phyloP scores from a whole-genome alignment of 1,140 invertebrate genomes.

The Pararge aegeria region DNA sequence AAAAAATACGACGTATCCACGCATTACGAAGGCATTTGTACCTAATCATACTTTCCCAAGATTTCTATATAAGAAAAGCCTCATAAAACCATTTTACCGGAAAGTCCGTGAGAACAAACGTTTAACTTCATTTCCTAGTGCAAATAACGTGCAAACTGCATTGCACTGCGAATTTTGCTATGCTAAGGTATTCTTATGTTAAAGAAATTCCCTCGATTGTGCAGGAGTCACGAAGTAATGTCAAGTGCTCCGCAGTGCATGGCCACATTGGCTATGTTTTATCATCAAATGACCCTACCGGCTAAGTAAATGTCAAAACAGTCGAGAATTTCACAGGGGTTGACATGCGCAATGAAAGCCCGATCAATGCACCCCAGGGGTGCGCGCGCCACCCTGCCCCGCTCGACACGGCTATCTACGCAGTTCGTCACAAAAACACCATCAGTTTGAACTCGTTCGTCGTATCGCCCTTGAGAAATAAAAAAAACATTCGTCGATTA shows the following conservation, averaged over 20 bases:
- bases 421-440: slow-evolving; percentile 69
- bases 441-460: slow-evolving; percentile 49
- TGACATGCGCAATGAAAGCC: slow-evolving; percentile 62
- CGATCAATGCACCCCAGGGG: slow-evolving; percentile 70
- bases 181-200: neutral
- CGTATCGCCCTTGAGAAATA: slow-evolving; percentile 54
- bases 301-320: slow-evolving; percentile 65
- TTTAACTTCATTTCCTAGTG: slow-evolving; percentile 20
- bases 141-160: neutral
- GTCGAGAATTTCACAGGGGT: slow-evolving; percentile 49
- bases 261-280: slow-evolving; percentile 29
- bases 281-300: slow-evolving; percentile 37
- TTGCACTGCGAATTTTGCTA: slow-evolving; percentile 3
- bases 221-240: slow-evolving; percentile 33
- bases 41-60: slow-evolving; percentile 19
- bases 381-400: slow-evolving; percentile 72
- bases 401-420: slow-evolving; percentile 58
- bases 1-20: neutral
- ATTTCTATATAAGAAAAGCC: slow-evolving; percentile 25
- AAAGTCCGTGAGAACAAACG: slow-evolving; percentile 25
- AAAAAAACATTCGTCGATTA: slow-evolving; percentile 43
- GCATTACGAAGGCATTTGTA: slow-evolving; percentile 11
- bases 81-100: slow-evolving; percentile 16
- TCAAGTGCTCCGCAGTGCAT: slow-evolving; percentile 36
- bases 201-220: neutral